phyloP scores from a whole-genome alignment of 2,797 vertebrate species.

The Sebastes reedi region DNA sequence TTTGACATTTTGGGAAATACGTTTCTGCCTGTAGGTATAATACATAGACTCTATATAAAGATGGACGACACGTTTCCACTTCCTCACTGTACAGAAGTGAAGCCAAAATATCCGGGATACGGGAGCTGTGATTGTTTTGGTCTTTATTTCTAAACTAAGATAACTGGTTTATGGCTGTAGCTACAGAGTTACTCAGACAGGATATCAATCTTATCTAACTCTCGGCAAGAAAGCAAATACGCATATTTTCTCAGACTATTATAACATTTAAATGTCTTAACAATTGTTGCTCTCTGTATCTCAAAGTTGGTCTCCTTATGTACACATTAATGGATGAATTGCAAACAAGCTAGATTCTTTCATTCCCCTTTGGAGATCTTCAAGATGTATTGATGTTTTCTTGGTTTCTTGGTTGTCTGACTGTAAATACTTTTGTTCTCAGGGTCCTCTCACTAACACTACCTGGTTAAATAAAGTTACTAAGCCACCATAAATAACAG shows the following conservation, averaged over 20 bases:
- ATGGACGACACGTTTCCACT: too few species aligned
- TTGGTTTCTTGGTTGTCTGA: neutral
- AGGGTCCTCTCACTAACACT: neutral
- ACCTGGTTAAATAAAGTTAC: neutral
- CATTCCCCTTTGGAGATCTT: neutral
- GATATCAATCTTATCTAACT: neutral
- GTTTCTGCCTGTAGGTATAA: neutral
- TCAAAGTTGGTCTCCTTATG: neutral
- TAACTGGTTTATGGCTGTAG: neutral
- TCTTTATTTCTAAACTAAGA: neutral
- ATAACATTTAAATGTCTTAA: neutral
- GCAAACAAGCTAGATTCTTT: neutral
- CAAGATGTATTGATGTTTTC: neutral
- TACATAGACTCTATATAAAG: too few species aligned
- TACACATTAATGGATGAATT: neutral
- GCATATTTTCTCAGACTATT: neutral
- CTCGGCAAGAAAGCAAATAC: neutral
- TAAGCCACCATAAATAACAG: conserved; percentile 2
- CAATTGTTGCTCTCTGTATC: neutral
- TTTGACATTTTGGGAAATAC: neutral
- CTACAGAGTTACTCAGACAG: neutral
- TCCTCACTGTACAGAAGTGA: too few species aligned
- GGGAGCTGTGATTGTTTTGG: neutral
- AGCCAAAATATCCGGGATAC: too few species aligned
- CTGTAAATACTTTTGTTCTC: neutral